Evolutionary conservation across 2,113 vertebrate genomes (phyloP).

Genomic region (Lipotes vexillifer): DNA sequence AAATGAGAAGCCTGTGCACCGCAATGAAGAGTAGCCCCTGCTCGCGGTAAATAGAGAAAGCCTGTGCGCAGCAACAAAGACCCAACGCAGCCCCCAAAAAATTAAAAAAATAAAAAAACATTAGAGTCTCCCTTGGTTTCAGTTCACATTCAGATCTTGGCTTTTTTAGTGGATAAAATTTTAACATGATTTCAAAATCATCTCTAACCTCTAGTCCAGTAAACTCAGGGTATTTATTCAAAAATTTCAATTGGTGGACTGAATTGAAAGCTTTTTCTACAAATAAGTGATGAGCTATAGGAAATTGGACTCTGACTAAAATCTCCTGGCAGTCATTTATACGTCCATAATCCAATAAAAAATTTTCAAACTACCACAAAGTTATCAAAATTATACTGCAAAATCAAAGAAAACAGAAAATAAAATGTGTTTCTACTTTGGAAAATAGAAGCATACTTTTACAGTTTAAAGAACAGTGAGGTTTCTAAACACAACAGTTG

Average conservation of each 20-base stretch:
- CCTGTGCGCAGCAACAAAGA: too few species aligned
- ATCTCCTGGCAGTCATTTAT: constrained; percentile 39
- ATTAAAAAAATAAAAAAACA: background rate
- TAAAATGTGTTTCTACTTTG: constrained; percentile 3
- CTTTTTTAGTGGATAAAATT: constrained; percentile 38
- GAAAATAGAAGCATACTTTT: constrained; percentile 31
- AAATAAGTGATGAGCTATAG: constrained; percentile 30
- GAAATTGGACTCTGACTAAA: constrained; percentile 49
- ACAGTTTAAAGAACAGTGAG: constrained; percentile 22
- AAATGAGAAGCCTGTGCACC: too few species aligned
- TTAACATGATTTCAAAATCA: constrained; percentile 39
- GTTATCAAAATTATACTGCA: constrained; percentile 39
- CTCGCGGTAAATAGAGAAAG: too few species aligned
- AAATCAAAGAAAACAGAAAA: constrained; percentile 47
- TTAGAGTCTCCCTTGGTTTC: background rate
- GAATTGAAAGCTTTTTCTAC: constrained; percentile 47
- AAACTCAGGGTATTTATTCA: constrained; percentile 48
- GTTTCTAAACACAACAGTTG: constrained; percentile 32
- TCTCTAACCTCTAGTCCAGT: constrained; percentile 38
- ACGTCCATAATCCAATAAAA: constrained; percentile 30
- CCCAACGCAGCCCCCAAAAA: too few species aligned
- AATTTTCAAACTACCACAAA: constrained; percentile 18
- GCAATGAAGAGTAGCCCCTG: too few species aligned
- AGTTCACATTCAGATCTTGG: constrained; percentile 13
- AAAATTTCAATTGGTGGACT: constrained; percentile 49